Evolutionary conservation across 2,113 vertebrate species (phyloP), one percentile per base, ranked within the genome.

Genomic region (Neodon shergylaensis): DNA sequence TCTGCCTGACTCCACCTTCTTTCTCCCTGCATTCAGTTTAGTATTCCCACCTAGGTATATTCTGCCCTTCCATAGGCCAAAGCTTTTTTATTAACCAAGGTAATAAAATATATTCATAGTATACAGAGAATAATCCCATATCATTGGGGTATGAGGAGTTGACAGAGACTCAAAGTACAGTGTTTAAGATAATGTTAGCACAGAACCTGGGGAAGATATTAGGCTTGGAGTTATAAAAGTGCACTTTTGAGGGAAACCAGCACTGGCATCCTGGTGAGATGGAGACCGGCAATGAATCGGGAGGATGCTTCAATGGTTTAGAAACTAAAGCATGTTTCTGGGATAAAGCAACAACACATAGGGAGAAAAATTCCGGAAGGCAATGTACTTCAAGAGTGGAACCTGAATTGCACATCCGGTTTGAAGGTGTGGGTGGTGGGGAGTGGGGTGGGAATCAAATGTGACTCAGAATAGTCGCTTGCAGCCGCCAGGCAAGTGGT

Each of bases 231-330:
- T 44, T 88, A 87, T 21, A 21, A 39, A 10, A 79, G 86, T 39
- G 3, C 10, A 78, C 74, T 85, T 86, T 66, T 88, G 31, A 54
- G 44, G 74, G 52, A 79, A 79, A 72, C 2, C 14, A 81, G 33
- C n/a, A 6, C 24, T 92, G 77, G 78, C 42, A 95, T 58, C 26
- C 0, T 3, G 47, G 13, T 61, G 47, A 93, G 74, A 70, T 22
- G 47, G 82, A 91, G 36, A 17, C 24, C 22, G 24, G 36, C 39
- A 7, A 19, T 68, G 13, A 83, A 16, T 74, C 54, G n/a, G 33
- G 8, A 63, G 2, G 44, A 10, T 42, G 3, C 21, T 65, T 12
- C 16, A 7, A 0, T 58, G 24, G 16, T 49, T 16, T 22, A 2
- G 36, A 33, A 73, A 44, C 10, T 31, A 70, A n/a, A 58, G 22